Conservation (phyloP, 2,113 vertebrate genomes). For the Pica pica region DNA sequence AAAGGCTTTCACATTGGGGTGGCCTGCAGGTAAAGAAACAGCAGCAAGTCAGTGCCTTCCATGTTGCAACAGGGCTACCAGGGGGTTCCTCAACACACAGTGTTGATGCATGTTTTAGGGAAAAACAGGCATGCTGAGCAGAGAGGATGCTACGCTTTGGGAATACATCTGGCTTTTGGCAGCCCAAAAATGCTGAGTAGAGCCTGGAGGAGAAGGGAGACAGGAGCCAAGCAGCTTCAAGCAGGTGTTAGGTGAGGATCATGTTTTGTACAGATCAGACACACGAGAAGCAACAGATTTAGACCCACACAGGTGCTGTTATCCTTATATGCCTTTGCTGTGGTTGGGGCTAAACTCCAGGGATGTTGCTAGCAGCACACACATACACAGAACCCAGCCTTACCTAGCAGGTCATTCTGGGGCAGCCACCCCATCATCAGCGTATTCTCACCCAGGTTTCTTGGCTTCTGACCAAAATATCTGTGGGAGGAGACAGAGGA, state of each 20-base stretch:
- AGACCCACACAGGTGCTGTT: neutral
- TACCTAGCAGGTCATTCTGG: conserved; percentile 64
- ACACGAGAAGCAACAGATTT: neutral
- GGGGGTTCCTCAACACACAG: neutral
- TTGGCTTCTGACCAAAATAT: conserved; percentile 62
- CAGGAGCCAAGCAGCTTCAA: neutral
- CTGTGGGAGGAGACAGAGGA: neutral
- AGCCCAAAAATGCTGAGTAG: neutral
- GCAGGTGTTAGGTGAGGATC: neutral
- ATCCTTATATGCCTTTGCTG: neutral
- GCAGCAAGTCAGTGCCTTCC: neutral
- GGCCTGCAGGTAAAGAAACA: conserved; percentile 7
- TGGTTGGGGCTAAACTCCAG: conserved; percentile 10
- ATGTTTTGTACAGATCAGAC: neutral
- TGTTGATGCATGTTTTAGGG: rapidly evolving
- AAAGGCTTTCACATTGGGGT: conserved; percentile 60
- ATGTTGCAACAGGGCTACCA: neutral
- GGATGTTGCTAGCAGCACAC: neutral
- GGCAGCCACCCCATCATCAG: conserved; percentile 64
- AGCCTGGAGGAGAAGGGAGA: neutral
- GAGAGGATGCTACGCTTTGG: neutral
- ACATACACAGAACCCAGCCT: neutral
- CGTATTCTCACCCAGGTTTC: conserved; percentile 47
- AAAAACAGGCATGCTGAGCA: neutral
- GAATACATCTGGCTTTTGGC: neutral